A percentile compares a stretch with the other conserved stretches of the same genome.
Evolutionary conservation across 2,113 vertebrate genomes (phyloP).

Genomic region (Cygnus atratus): DNA sequence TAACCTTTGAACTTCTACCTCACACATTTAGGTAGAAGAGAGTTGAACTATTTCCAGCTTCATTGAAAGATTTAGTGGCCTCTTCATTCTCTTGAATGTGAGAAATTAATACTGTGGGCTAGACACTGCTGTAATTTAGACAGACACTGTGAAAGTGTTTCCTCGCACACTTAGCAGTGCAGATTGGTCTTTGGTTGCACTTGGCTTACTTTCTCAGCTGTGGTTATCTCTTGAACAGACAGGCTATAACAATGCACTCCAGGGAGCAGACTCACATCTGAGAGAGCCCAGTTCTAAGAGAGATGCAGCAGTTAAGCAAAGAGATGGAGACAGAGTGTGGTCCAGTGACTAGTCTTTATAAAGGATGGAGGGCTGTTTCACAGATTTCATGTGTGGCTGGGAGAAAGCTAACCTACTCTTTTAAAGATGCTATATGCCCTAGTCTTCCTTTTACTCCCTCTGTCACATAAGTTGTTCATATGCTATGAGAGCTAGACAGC

Average conservation of each 20-base stretch:
- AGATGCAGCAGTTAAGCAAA: not conserved
- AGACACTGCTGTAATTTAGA: not conserved
- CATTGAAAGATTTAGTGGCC: not conserved
- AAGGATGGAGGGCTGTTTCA: not conserved
- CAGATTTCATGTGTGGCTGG: not conserved
- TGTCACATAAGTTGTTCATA: not conserved
- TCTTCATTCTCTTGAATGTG: not conserved
- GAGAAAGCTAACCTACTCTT: not conserved
- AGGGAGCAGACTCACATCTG: not conserved
- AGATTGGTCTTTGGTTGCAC: fast-evolving
- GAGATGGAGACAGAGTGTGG: not conserved
- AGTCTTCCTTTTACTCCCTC: not conserved
- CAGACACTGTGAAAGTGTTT: not conserved
- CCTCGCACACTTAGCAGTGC: fast-evolving
- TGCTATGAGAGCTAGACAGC: not conserved
- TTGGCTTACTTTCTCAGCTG: not conserved
- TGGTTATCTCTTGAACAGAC: not conserved
- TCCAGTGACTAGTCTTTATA: not conserved
- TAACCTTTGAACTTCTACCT: slow-evolving; percentile 1
- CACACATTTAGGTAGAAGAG: not conserved
- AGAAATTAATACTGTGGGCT: not conserved
- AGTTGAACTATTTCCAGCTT: not conserved
- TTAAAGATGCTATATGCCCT: not conserved
- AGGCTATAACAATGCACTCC: not conserved
- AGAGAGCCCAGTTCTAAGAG: not conserved